These are phyloP conservation scores for Epistrophe grossulariae DNA, from an alignment of 2,888 invertebrate genomes.

Conservation along the genomic window DNA sequence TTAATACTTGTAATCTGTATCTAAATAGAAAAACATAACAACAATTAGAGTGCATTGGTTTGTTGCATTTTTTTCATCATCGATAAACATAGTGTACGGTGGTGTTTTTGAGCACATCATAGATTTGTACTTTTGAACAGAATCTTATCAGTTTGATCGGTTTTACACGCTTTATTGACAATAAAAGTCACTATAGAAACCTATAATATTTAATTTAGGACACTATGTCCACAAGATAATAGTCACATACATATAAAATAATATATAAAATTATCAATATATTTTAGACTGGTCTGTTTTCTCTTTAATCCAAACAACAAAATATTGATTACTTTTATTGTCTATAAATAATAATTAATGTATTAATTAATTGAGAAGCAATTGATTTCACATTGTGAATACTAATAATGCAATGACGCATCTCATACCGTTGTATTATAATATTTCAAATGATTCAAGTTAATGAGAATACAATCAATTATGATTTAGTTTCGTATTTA, in stretches of 20 bases:
- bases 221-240: slow-evolving; percentile 4
- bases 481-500: not conserved
- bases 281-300: not conserved
- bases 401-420: not conserved
- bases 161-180: not conserved
- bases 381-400: not conserved
- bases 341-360: not conserved
- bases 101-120: not conserved
- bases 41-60: not conserved
- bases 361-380: not conserved
- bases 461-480: not conserved
- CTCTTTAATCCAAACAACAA: not conserved
- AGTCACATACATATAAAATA: not conserved
- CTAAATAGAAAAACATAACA: not conserved
- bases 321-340: not conserved
- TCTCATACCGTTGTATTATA: not conserved
- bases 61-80: slow-evolving; percentile 3
- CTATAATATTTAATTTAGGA: not conserved
- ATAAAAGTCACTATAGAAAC: not conserved
- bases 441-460: not conserved
- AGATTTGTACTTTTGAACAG: not conserved
- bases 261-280: not conserved
- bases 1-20: not conserved
- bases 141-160: slow-evolving; percentile 6
- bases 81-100: not conserved